Evolutionary conservation across 1,140 invertebrate species (phyloP).

Genomic region (Ganaspis sp.): DNA sequence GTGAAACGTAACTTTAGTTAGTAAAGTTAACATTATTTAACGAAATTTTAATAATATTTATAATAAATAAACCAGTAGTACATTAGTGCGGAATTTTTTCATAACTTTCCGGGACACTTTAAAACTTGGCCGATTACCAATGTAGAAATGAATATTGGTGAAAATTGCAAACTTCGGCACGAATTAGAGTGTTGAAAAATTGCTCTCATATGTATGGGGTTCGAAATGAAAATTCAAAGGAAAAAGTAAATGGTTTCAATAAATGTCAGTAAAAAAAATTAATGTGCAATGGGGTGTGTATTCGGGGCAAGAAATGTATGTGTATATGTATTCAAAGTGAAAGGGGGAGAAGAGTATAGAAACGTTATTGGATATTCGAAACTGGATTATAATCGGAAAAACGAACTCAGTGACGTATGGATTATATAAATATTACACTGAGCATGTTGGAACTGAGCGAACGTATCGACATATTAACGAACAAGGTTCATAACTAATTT

Average conservation of each 20-base stretch:
- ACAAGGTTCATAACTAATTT: conserved; percentile 50
- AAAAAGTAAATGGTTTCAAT: conserved; percentile 13
- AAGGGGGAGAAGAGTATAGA: conserved; percentile 2
- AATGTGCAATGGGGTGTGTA: neutral
- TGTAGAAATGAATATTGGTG: neutral
- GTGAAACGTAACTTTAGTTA: too few species aligned
- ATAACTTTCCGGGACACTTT: too few species aligned
- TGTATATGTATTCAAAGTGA: neutral
- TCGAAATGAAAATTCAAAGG: conserved; percentile 16
- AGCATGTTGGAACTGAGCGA: neutral
- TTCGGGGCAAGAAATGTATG: neutral
- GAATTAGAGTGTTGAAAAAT: neutral
- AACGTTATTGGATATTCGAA: conserved; percentile 23
- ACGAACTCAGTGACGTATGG: neutral
- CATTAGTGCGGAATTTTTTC: too few species aligned
- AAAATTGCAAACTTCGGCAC: neutral
- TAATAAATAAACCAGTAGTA: too few species aligned
- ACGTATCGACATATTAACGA: conserved; percentile 33
- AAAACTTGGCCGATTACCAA: too few species aligned
- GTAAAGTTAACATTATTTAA: too few species aligned
- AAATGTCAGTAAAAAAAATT: conserved; percentile 27
- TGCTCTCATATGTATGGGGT: neutral
- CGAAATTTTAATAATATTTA: too few species aligned
- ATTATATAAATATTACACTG: conserved; percentile 28
- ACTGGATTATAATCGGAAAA: conserved; percentile 21